phyloP scores from a whole-genome alignment of 1,140 invertebrate genomes.

The Sitophilus oryzae region DNA sequence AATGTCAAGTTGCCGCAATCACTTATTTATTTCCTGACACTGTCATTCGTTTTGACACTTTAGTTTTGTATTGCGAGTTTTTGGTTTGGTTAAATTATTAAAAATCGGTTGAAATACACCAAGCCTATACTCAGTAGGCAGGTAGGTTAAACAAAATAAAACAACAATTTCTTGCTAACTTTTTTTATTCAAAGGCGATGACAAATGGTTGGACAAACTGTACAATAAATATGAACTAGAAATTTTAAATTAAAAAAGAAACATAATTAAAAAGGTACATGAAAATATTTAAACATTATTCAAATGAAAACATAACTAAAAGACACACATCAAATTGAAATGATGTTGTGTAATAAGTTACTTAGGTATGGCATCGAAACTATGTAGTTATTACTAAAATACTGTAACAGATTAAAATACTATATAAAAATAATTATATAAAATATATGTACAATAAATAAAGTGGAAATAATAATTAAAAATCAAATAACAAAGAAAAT shows the following conservation, averaged over 20 bases:
- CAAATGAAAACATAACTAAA: neutral
- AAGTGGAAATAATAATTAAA: neutral
- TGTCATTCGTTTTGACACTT: too few relatives aligned
- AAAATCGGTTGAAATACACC: too few relatives aligned
- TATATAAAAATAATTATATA: constrained; percentile 25
- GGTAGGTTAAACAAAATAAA: too few relatives aligned
- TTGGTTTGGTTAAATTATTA: too few relatives aligned
- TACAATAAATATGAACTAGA: neutral
- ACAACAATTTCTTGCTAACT: too few relatives aligned
- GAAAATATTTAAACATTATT: neutral
- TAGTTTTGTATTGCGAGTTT: too few relatives aligned
- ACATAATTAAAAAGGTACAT: neutral
- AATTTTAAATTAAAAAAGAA: neutral
- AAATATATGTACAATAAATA: constrained; percentile 24
- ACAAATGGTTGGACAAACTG: neutral
- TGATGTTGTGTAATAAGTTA: too few relatives aligned
- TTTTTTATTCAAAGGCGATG: neutral
- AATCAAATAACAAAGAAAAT: too few relatives aligned
- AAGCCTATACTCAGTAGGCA: too few relatives aligned
- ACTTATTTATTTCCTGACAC: too few relatives aligned
- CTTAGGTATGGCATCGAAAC: constrained; percentile 11
- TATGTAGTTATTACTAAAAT: constrained; percentile 15
- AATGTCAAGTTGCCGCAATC: too few relatives aligned
- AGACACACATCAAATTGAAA: too few relatives aligned
- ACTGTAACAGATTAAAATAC: constrained; percentile 16